phyloP scores from a whole-genome alignment of 2,797 vertebrate species.

The Eurystomus glaucurus region DNA sequence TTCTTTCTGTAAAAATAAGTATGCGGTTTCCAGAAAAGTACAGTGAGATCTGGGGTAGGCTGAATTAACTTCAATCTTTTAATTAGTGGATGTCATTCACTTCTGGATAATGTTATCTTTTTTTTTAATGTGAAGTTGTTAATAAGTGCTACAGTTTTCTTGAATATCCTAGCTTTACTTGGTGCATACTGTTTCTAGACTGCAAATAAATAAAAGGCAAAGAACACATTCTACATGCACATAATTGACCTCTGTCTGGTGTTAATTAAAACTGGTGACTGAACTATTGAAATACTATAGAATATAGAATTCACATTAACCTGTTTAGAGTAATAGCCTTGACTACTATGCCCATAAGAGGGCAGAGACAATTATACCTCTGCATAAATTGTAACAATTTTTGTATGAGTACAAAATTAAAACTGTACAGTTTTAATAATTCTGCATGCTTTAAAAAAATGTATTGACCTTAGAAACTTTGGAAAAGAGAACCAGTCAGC shows the following conservation, averaged over 20 bases:
- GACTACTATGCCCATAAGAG: background rate
- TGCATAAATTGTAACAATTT: background rate
- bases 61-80: background rate
- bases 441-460: background rate
- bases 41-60: background rate
- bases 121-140: background rate
- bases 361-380: background rate
- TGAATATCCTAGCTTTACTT: background rate
- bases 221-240: background rate
- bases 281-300: background rate
- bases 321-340: slow-evolving; percentile 15
- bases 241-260: background rate
- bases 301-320: background rate
- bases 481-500: background rate
- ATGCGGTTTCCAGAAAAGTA: background rate
- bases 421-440: background rate
- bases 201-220: background rate
- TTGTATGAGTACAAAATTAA: background rate
- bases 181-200: background rate
- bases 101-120: background rate
- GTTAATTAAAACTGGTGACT: slow-evolving; percentile 15
- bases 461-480: background rate
- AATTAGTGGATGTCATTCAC: background rate
- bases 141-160: background rate
- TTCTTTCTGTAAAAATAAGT: background rate